Evolutionary conservation across 2,888 invertebrate genomes (phyloP), one percentile per base, ranked within the genome.

Genomic region (Chrysomela aeneicollis): DNA sequence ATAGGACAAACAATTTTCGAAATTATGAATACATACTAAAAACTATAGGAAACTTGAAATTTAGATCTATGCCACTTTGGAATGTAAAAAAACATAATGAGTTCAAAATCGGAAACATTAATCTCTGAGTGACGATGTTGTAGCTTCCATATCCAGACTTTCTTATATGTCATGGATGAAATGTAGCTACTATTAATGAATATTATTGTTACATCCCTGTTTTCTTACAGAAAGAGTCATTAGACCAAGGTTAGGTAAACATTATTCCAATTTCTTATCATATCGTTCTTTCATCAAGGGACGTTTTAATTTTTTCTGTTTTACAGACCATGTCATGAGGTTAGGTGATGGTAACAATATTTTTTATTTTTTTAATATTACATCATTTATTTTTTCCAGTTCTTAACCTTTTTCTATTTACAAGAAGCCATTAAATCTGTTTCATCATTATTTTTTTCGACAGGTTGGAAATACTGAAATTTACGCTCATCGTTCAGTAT

Each of bases 401-500:
- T 67, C 68, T 69, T 67, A 30, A 32, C 50, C 62, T 67, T 61
- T 71, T 53, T 53, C 21, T 47, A 59, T 64, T 60, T 54, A 58
- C 3, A 1, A 1, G 37, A 58, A 52, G 62, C 46, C 21, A n/a
- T 21, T 47, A 54, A 62, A 18, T n/a, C 19, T 59, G 35, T 67
- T 62, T 65, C 61, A 68, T 64, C 63, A 55, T 69, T 62, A 55
- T 65, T 73, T 74, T 71, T 73, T 73, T 71, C 68, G 22, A 61
- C 79, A 89, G 89, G 87, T 90, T 73, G 90, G 87, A 52, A 89
- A 86, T 74, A 85, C 86, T 37, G 94, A 93, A 81, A 86, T 92
- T 55, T 88, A 88, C 69, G 91, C 90, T 12, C 95, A 95, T 82
- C 86, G 91, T 73, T 92, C 92, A 57, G 91, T 94, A 64, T 84